These are phyloP conservation scores for Mus minutoides DNA, from an alignment of 2,797 vertebrate genomes.

Conservation along the genomic window DNA sequence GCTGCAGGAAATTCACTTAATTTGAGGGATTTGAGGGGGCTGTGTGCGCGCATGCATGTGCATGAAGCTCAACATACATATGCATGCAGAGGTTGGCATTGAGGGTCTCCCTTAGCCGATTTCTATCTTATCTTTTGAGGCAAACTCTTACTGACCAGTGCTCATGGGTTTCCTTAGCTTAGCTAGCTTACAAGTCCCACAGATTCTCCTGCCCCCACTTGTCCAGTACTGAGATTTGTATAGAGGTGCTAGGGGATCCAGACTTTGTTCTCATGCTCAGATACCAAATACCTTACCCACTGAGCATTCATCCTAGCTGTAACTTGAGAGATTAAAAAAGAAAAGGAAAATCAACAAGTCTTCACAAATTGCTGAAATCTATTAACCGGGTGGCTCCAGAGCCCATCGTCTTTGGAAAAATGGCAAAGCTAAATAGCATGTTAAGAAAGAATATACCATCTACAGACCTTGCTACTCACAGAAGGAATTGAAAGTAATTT, in stretches of 20 bases:
- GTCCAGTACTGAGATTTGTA: not conserved
- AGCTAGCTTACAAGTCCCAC: no score
- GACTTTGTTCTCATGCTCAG: not conserved
- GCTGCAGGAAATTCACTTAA: not conserved
- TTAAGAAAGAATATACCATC: not conserved
- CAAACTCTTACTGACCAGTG: not conserved
- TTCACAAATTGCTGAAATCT: slow-evolving; percentile 20
- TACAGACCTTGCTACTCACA: not conserved
- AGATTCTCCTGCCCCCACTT: not conserved
- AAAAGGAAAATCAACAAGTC: not conserved
- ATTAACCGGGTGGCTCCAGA: not conserved
- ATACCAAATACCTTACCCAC: not conserved
- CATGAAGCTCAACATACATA: not conserved
- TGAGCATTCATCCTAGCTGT: not conserved
- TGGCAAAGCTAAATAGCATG: not conserved
- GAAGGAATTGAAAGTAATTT: not conserved
- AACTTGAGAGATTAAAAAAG: not conserved
- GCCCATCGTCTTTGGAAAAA: slow-evolving; percentile 30
- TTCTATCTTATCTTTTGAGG: not conserved
- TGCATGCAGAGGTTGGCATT: not conserved
- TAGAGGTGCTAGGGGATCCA: not conserved
- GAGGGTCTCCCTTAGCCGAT: not conserved
- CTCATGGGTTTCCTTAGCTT: not conserved
- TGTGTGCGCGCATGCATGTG: not conserved
- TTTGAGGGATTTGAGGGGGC: not conserved